These are phyloP conservation scores for Chrysolina americana DNA, from an alignment of 2,888 invertebrate species.

Conservation along the genomic window DNA sequence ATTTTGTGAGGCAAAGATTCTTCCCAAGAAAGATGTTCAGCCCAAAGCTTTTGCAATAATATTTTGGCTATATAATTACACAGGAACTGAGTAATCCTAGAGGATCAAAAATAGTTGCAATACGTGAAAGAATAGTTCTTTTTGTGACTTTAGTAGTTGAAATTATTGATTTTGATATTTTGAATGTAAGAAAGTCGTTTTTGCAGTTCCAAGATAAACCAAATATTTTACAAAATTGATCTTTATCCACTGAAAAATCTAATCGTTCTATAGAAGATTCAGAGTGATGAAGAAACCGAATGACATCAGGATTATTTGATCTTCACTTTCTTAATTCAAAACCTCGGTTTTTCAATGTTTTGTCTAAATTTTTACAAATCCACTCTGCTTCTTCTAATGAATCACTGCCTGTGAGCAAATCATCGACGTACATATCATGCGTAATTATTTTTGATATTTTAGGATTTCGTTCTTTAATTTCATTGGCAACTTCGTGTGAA, in stretches of 20 bases:
- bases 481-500: too few relatives aligned
- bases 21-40: constrained; percentile 15
- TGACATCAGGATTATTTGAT: constrained; percentile 11
- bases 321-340: constrained; percentile 30
- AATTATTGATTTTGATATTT: background rate
- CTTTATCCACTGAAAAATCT: constrained; percentile 17
- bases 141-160: constrained; percentile 1
- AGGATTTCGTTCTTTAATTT: background rate
- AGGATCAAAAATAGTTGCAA: constrained; percentile 31
- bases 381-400: constrained; percentile 34
- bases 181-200: background rate
- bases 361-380: constrained; percentile 15
- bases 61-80: constrained; percentile 24
- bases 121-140: constrained; percentile 12
- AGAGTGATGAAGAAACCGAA: constrained; percentile 11
- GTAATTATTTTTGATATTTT: constrained; percentile 22
- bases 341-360: constrained; percentile 15
- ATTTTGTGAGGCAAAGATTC: constrained; percentile 11
- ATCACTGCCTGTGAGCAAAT: constrained; percentile 33
- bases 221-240: background rate
- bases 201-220: constrained; percentile 8
- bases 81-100: background rate
- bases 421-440: constrained; percentile 38
- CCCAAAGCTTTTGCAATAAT: constrained; percentile 17
- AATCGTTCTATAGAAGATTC: constrained; percentile 4